Conservation (phyloP, 2,113 vertebrate species). For the Larimichthys polyactis region DNA sequence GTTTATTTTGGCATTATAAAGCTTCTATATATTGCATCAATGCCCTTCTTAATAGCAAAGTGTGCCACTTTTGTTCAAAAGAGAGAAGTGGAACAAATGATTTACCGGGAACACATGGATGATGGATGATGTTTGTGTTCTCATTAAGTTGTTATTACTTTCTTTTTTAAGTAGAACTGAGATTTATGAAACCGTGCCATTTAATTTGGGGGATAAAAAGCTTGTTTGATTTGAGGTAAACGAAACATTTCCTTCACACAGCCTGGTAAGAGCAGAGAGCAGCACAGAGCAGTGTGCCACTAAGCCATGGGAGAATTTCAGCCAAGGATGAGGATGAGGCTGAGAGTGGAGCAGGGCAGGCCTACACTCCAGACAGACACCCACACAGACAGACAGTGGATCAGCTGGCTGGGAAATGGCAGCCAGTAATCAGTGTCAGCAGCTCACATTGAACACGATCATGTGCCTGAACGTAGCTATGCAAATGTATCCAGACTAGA, state of each 20-base stretch:
- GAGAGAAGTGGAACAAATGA: neutral
- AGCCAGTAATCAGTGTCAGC: constrained; percentile 43
- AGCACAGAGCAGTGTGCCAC: constrained; percentile 3
- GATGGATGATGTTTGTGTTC: constrained; percentile 10
- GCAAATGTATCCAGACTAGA: constrained; percentile 9
- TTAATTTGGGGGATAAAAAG: neutral
- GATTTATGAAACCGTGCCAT: neutral
- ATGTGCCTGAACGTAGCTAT: constrained; percentile 9
- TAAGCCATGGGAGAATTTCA: constrained; percentile 20
- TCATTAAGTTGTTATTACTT: neutral
- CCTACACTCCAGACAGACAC: constrained; percentile 12
- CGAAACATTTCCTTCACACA: neutral
- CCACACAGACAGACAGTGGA: neutral
- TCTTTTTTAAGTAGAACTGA: neutral
- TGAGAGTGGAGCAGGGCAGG: constrained; percentile 8
- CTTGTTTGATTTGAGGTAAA: neutral
- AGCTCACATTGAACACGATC: constrained; percentile 10
- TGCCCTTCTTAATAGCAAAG: neutral
- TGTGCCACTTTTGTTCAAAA: neutral
- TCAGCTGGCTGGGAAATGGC: constrained; percentile 30
- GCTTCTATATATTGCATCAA: neutral
- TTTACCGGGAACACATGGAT: neutral
- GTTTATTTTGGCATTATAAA: neutral
- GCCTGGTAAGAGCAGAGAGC: constrained; percentile 5
- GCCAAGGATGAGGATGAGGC: constrained; percentile 29